phyloP scores from a whole-genome alignment of 2,113 vertebrate species.

The Euleptes europaea region DNA sequence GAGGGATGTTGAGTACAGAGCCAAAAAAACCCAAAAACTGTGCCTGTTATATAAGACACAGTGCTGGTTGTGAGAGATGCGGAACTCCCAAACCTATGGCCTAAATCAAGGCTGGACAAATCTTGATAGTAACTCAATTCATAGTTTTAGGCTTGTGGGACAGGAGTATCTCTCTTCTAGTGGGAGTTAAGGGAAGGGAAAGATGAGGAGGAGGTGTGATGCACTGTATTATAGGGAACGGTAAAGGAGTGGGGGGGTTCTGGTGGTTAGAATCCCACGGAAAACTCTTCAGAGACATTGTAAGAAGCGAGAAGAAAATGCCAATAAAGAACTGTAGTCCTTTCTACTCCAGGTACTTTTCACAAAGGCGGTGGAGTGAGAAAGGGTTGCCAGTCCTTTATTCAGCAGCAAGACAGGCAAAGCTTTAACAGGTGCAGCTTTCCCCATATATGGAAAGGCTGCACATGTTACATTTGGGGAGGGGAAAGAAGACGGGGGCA shows the following conservation, averaged over 20 bases:
- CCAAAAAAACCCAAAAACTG: background rate
- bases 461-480: background rate
- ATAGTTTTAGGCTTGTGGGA: background rate
- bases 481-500: background rate
- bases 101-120: rapidly evolving
- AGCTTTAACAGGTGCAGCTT: background rate
- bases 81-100: background rate
- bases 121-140: background rate
- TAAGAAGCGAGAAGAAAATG: constrained; percentile 24
- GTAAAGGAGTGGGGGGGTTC: background rate
- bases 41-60: background rate
- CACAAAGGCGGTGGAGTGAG: background rate
- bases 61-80: background rate
- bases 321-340: background rate
- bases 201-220: constrained; percentile 4
- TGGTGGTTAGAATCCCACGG: constrained; percentile 17
- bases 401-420: background rate
- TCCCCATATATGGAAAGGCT: background rate
- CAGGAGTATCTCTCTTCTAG: background rate
- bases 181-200: background rate
- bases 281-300: background rate
- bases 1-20: background rate
- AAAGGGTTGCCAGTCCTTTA: background rate
- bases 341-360: background rate
- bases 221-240: background rate